phyloP scores from a whole-genome alignment of 1,140 invertebrate species.

The Solenopsis fugax region DNA sequence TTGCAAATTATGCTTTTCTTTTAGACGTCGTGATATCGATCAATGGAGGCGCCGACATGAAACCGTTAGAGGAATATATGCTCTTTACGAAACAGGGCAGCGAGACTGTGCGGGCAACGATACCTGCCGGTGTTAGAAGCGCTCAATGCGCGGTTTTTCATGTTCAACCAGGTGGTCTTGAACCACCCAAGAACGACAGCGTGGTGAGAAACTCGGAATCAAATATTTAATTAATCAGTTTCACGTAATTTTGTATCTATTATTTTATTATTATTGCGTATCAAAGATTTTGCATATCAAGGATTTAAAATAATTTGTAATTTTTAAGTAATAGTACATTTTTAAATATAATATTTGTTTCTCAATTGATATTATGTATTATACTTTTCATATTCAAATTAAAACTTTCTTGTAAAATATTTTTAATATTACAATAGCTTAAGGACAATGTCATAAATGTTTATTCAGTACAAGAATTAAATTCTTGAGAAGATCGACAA shows the following conservation, averaged over 20 bases:
- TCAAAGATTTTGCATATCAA: background rate
- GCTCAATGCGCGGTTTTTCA: conserved; percentile 93
- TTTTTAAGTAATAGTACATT: conserved; percentile 5
- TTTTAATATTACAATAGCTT: background rate
- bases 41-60: conserved; percentile 91
- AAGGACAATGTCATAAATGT: background rate
- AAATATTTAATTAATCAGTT: background rate
- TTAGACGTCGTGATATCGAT: conserved; percentile 94
- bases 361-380: background rate
- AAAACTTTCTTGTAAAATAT: background rate
- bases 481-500: too few species aligned
- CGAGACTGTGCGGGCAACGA: conserved; percentile 93
- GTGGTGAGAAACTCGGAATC: conserved; percentile 86
- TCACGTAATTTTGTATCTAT: background rate
- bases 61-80: conserved; percentile 95
- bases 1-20: conserved; percentile 44
- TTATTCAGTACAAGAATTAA: background rate
- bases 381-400: background rate
- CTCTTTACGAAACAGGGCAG: conserved; percentile 93
- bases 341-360: background rate
- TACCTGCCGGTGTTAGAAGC: conserved; percentile 93
- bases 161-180: conserved; percentile 88
- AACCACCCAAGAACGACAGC: conserved; percentile 90
- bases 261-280: background rate
- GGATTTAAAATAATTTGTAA: background rate